A percentile compares a stretch with the other conserved stretches of the same genome.
Evolutionary conservation across 2,888 invertebrate genomes (phyloP).

Genomic region (Luffia ferchaultella): DNA sequence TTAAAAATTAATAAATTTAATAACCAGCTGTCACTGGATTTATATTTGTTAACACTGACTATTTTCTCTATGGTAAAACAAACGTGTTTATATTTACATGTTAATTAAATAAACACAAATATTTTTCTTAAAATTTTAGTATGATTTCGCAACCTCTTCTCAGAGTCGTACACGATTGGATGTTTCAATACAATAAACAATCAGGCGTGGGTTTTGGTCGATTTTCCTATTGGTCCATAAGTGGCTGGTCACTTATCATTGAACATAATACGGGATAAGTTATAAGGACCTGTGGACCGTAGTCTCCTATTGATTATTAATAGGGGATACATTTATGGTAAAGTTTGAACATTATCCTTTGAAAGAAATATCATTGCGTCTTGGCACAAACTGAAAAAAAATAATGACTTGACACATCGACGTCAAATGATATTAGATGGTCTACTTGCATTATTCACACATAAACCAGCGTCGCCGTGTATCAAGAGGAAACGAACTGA

Average conservation of each 20-base stretch:
- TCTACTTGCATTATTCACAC: no score
- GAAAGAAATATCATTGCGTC: slow-evolving; percentile 8
- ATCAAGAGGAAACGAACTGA: no score
- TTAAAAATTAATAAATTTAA: background rate
- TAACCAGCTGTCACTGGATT: background rate
- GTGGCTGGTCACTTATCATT: slow-evolving; percentile 21
- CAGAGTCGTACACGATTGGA: slow-evolving; percentile 22
- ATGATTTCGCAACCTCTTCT: no score
- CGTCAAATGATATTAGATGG: no score
- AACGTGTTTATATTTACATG: background rate
- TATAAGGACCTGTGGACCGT: no score
- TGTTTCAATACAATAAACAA: slow-evolving; percentile 60
- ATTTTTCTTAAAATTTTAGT: background rate
- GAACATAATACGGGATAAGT: background rate
- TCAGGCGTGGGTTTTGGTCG: slow-evolving; percentile 39
- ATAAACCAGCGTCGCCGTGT: no score
- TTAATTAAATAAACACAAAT: background rate
- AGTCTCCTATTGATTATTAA: slow-evolving; percentile 2
- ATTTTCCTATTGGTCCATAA: slow-evolving; percentile 34
- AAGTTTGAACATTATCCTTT: slow-evolving; percentile 14
- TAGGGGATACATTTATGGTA: slow-evolving; percentile 23
- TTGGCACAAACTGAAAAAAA: no score
- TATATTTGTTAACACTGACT: background rate
- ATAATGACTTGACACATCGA: no score
- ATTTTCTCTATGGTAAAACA: background rate